Evolutionary conservation across 2,113 vertebrate species (phyloP).

Genomic region (Suricata suricatta): DNA sequence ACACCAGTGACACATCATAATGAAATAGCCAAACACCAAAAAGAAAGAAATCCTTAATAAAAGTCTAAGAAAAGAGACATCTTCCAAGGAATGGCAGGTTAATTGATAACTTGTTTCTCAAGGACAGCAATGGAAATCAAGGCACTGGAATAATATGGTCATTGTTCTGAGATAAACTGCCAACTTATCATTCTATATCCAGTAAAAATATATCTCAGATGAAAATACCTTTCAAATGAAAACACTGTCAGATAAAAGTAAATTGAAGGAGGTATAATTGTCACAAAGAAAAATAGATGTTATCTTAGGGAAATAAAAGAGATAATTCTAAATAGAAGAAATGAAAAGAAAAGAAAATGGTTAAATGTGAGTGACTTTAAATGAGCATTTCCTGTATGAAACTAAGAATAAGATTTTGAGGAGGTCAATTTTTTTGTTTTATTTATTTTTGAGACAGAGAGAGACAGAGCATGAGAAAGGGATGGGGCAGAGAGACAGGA

Average conservation of each 20-base stretch:
- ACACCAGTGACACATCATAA: background rate
- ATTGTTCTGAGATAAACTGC: background rate
- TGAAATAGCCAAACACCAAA: background rate
- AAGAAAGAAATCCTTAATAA: background rate
- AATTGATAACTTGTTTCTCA: background rate
- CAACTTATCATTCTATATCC: background rate
- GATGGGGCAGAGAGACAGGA: too few species aligned
- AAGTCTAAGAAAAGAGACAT: background rate
- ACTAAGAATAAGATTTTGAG: background rate
- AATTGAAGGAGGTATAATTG: background rate
- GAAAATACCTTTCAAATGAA: background rate
- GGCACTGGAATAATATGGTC: background rate
- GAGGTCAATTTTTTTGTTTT: background rate
- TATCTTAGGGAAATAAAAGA: background rate
- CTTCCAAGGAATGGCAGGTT: background rate
- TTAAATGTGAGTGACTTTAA: background rate
- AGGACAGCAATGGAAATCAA: background rate
- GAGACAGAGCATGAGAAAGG: too few species aligned
- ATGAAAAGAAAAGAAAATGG: background rate
- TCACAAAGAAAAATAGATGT: background rate
- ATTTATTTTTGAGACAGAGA: too few species aligned
- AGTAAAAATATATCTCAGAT: background rate
- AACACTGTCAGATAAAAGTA: background rate
- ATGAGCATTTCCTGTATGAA: background rate
- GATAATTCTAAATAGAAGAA: background rate